Evolutionary conservation across 2,888 invertebrate genomes (phyloP), one percentile per base, ranked within the genome.

Genomic region (Ormyrus nitidulus): DNA sequence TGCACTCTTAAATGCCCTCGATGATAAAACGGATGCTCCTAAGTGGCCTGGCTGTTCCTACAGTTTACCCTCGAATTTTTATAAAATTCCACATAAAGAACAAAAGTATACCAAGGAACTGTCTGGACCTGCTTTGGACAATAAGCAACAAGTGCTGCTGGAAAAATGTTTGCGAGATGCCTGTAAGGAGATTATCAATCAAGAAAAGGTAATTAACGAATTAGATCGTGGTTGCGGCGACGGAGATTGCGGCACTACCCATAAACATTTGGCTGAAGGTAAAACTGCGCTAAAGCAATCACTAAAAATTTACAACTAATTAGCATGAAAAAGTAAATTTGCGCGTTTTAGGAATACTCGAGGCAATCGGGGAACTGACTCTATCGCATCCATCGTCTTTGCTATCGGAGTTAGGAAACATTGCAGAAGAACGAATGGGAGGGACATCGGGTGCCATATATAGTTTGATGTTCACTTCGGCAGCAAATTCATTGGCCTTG

Each of bases 391-490:
- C 92, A 0, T 91, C 92, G 0, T 89, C 88, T 11, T 89, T 93
- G 8, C 84, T 93, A 44, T 91, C 91, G 87, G 91, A 92, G 69
- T 85, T 93, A 49, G 93, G 94, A 0, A 92, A 92, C 83, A 91
- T 94, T 6, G 93, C 94, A 0, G 95, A 96, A 87, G 92, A 92
- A 19, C 91, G 92, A 66, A 95, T 96, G 93, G 96, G 96, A 0
- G 96, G 97, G 0, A 94, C 95, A 0, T 94, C 95, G 0, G 96
- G 96, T 0, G 96, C 95, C 1, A 92, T 97, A 64, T 96, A 96
- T 91, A 94, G 95, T 81, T 91, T 97, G 81, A 93, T 96, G 80
- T 93, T 97, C 79, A 93, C 95, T 3, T 93, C 94, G 0, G 94
- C 93, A 0, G 93, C 93, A 0, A 92, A 92, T 68, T 89, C 91